Conservation (phyloP, 2,888 invertebrate species). For the Polyploca ridens region DNA sequence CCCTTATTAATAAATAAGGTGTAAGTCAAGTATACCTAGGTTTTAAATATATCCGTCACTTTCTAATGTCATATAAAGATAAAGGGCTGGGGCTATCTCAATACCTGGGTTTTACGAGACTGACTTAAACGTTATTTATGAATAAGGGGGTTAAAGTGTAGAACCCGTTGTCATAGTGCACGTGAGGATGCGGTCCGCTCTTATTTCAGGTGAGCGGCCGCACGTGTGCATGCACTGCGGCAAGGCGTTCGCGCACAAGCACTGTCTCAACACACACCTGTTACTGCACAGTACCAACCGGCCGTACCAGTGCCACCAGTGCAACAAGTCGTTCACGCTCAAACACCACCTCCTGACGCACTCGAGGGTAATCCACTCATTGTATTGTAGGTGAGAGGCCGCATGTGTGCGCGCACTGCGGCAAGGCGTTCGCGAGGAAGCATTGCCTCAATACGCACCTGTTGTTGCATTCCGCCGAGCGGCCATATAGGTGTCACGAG, state of each 20-base stretch:
- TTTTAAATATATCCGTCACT: too few species aligned
- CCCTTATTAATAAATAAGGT: too few species aligned
- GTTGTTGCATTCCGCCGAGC: constrained; percentile 90
- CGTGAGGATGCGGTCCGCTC: constrained; percentile 47
- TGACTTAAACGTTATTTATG: too few species aligned
- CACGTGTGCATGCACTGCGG: constrained; percentile 90
- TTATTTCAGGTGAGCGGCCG: constrained; percentile 86
- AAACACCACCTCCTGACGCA: constrained; percentile 92
- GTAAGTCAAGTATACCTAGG: too few species aligned
- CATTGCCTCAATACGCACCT: constrained; percentile 93
- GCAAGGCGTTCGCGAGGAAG: constrained; percentile 92
- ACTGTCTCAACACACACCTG: constrained; percentile 91
- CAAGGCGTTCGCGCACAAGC: constrained; percentile 91
- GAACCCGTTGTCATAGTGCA: constrained; percentile 23
- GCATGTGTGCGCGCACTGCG: constrained; percentile 91
- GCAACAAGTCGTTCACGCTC: constrained; percentile 92
- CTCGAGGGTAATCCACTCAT: constrained; percentile 85
- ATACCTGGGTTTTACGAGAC: too few species aligned
- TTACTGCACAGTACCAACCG: constrained; percentile 90
- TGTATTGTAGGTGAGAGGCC: constrained; percentile 86
- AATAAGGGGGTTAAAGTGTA: too few species aligned
- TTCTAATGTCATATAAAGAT: too few species aligned
- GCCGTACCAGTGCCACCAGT: constrained; percentile 91
- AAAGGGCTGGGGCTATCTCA: too few species aligned
- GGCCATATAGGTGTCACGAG: constrained; percentile 93